Evolutionary conservation across 2,797 vertebrate genomes (phyloP), one percentile per base, ranked within the genome.

Genomic region (Bovichtus variegatus): DNA sequence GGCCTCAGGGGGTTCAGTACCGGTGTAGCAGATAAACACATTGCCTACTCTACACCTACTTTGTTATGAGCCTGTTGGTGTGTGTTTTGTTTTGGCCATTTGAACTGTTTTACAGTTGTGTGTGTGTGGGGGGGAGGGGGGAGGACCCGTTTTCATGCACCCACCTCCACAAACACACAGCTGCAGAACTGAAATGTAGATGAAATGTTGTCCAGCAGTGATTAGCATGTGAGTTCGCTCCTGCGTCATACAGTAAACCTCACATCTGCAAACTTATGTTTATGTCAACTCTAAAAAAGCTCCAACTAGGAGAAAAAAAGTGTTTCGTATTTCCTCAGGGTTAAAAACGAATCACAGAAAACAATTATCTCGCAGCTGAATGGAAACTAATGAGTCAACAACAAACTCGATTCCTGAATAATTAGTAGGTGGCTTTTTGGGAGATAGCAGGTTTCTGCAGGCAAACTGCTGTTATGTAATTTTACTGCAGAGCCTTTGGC

Each of bases 401-500:
- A 63, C 61, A 60, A 81, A 77, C 38, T 72, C 19, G 1, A 5
- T 6, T 64, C 23, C 51, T 71, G 44, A 70, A 59, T 63, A 66
- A 51, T 73, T 57, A n/a, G 67, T 50, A 1, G 7, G 15, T 11
- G 0, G 76, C 19, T 67, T 79, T 23, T 23, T 44, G 73, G 71
- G 53, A 79, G 64, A 82, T 34, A 55, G 71, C 47, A 38, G 85
- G 54, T 80, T 90, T 78, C 87, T 87, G 87, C 88, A 84, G 89
- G 89, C 89, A 19, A 78, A 74, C 61, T 19, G 53, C 71, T 84
- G 86, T 93, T 93, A 93, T 87, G 87, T 89, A 92, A 93, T 77
- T 90, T 85, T 84, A 84, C 91, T 91, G 92, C 91, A 93, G 89
- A 93, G 92, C 76, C 81, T 66, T 86, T 93, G 92, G 92, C 91